Evolutionary conservation across 2,797 vertebrate species (phyloP), one percentile per base, ranked within the genome.

Genomic region (Melanotaenia nigrans): DNA sequence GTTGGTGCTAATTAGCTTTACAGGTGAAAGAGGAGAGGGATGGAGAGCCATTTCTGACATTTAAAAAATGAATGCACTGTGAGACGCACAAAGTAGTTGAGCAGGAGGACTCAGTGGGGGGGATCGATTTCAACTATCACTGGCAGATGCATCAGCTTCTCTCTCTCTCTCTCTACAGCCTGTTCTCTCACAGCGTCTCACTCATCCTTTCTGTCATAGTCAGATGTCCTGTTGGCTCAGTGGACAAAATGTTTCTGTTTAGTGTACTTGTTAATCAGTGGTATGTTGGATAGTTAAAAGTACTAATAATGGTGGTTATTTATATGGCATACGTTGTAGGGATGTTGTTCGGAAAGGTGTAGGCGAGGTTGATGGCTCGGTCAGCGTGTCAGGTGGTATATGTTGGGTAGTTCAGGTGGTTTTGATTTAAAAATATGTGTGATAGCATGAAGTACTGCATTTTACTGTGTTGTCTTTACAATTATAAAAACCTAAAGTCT

Each of bases 101-200:
- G 64, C 78, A 79, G 76, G 64, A 71, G 58, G 53, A 64, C 81
- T 77, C 78, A 65, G 84, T 54, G 68, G 86, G 84, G 79, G 85
- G 75, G 72, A 86, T 85, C 77, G 84, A 89, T 92, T 93, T 92
- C 88, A 83, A 91, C 84, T 75, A 76, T 90, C 90, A 91, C 76
- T 64, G 71, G 85, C 88, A 90, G 87, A 92, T 84, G 83, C 78
- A 81, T 82, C 70, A 67, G 77, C 76, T 70, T 78, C 65, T 30
- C 30, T 30, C 30, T 30, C 30, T 59, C 68, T 73, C 75, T 58
- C 57, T 77, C 71, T 58, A 22, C 40, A 55, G 63, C 36, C 68
- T 77, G 68, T 68, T 75, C 60, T 51, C 61, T 72, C 51, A 24
- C 36, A 25, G 40, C 66, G 62, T 78, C 59, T 77, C 49, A 63